Evolutionary conservation across 1,140 invertebrate species (phyloP), one percentile per base, ranked within the genome.

Genomic region (Riptortus pedestris): DNA sequence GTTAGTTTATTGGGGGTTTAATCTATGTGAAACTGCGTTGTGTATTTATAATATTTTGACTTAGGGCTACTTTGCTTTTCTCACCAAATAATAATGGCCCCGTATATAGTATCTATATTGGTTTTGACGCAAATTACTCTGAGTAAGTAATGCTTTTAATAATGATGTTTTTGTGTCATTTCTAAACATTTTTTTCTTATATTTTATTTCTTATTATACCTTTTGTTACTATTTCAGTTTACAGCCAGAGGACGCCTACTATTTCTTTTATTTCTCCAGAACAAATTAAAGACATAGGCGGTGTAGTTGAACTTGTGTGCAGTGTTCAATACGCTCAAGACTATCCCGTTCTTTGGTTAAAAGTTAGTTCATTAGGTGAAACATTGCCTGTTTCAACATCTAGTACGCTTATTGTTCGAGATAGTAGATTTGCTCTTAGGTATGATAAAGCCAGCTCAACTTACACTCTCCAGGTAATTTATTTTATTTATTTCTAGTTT

Each of bases 221-320:
- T n/a, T n/a, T 38, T 38, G 31, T 55, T 55, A 24, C 26, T 26
- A 4, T 24, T 55, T 22, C 26, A 55, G 51, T 24, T 24, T 24
- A 24, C 24, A 16, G 2, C 4, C 90, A 93, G 72, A 79, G 90
- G 67, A 90, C 89, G 16, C 92, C 92, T 2, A 91, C 88, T 1
- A 95, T 95, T 71, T 92, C 90, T 0, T 88, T 90, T 67, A 93
- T 94, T 67, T 89, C 90, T 0, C 88, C 92, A 73, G 87, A 91
- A 73, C 90, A 93, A 77, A 90, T 94, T 48, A 86, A 90, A 71
- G 90, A 93, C 75, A 93, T 95, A 68, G 91, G 91, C 1, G 87
- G 87, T 27, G 86, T 87, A 14, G 88, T 91, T 0, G 89, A 94
- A 71, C 77, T 95, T 60, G 84, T 86, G 61, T 95, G 92, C 73